phyloP scores from a whole-genome alignment of 2,113 vertebrate genomes.

The Delphinus delphis region DNA sequence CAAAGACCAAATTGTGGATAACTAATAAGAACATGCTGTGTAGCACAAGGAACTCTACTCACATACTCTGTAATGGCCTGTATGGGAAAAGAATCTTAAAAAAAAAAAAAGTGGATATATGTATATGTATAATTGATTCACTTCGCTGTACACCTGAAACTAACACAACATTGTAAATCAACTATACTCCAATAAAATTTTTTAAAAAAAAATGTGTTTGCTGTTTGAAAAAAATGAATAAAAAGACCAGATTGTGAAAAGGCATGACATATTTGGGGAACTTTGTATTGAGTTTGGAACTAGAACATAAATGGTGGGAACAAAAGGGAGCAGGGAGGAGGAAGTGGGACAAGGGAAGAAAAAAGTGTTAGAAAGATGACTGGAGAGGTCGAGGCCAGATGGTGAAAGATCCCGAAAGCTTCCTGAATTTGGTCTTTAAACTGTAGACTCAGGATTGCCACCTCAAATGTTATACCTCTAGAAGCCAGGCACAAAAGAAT shows the following conservation, averaged over 20 bases:
- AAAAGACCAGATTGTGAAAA: background rate
- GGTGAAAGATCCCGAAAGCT: background rate
- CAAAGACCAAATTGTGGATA: background rate
- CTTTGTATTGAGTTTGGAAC: background rate
- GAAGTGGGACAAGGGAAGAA: background rate
- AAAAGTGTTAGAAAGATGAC: background rate
- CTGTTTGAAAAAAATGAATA: background rate
- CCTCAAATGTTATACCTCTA: background rate
- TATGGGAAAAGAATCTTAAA: too few relatives aligned
- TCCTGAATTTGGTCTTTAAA: background rate
- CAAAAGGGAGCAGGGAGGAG: background rate
- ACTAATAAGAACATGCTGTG: too few relatives aligned
- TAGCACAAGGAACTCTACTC: too few relatives aligned
- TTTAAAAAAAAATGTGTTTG: background rate
- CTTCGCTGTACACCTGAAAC: background rate
- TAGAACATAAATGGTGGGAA: background rate
- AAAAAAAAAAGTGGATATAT: too few relatives aligned
- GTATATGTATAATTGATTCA: background rate
- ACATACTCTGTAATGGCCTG: too few relatives aligned
- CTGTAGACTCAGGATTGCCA: background rate
- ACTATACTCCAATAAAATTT: background rate
- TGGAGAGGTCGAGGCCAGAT: background rate
- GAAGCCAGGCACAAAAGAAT: background rate
- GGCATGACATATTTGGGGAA: background rate
- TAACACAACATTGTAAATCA: background rate